Conservation (phyloP, 1,140 invertebrate genomes). For the Drosophila setifemur region DNA sequence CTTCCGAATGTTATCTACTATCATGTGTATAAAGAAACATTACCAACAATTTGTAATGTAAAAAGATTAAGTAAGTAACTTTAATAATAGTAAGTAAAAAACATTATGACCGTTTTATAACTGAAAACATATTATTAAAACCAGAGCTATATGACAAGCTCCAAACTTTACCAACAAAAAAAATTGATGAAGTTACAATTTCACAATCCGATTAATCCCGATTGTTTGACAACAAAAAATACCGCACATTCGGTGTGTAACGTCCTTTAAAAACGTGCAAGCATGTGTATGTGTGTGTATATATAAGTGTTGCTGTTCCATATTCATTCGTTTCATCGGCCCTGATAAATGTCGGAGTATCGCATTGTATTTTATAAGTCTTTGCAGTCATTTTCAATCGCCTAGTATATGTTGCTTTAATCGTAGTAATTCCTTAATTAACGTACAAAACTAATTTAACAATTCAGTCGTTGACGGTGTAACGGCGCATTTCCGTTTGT, state of each 20-base stretch:
- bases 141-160: too few relatives aligned
- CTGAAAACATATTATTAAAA: too few relatives aligned
- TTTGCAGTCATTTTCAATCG: not conserved
- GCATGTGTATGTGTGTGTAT: not conserved
- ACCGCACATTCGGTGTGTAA: not conserved
- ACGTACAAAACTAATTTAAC: not conserved
- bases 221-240: too few relatives aligned
- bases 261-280: conserved; percentile 5
- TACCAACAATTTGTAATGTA: too few relatives aligned
- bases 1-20: too few relatives aligned
- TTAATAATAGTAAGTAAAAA: too few relatives aligned
- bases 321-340: not conserved
- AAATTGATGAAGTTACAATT: too few relatives aligned
- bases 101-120: too few relatives aligned
- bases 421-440: not conserved
- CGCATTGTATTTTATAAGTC: conserved; percentile 21
- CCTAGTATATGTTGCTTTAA: not conserved
- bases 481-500: not conserved
- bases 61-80: too few relatives aligned
- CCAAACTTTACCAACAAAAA: too few relatives aligned
- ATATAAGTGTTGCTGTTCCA: conserved; percentile 2
- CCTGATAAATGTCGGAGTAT: conserved; percentile 8
- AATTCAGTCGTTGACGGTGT: not conserved
- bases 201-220: too few relatives aligned
- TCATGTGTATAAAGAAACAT: too few relatives aligned